These are phyloP conservation scores for Drosophila limbata DNA, from an alignment of 2,888 invertebrate species.

Conservation along the genomic window DNA sequence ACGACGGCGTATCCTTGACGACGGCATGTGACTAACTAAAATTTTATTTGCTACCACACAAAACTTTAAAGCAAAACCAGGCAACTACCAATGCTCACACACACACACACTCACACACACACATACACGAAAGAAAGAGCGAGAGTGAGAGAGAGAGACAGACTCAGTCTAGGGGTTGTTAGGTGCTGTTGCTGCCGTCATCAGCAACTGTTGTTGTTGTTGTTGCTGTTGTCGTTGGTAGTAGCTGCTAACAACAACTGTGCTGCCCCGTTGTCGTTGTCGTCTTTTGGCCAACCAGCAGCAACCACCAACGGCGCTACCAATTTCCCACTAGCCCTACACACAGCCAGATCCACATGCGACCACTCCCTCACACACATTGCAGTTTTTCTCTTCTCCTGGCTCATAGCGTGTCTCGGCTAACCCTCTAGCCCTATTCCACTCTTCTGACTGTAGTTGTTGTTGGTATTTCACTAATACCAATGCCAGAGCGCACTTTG, in stretches of 20 bases:
- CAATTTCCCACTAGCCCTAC: slow-evolving; percentile 67
- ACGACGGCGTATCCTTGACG: slow-evolving; percentile 85
- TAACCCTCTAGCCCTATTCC: slow-evolving; percentile 23
- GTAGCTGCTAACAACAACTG: slow-evolving; percentile 42
- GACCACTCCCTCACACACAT: slow-evolving; percentile 70
- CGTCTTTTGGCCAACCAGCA: slow-evolving; percentile 72
- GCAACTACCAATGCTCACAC: slow-evolving; percentile 47
- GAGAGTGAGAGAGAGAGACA: slow-evolving; percentile 25
- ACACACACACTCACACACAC: slow-evolving; percentile 23
- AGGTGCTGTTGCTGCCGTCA: slow-evolving; percentile 54
- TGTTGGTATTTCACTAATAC: slow-evolving; percentile 36
- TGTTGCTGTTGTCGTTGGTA: slow-evolving; percentile 18
- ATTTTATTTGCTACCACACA: slow-evolving; percentile 84
- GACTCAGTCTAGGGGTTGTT: slow-evolving; percentile 49
- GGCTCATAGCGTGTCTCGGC: slow-evolving; percentile 55
- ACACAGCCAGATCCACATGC: slow-evolving; percentile 46
- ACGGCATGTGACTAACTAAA: slow-evolving; percentile 85
- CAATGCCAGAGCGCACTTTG: slow-evolving; percentile 65
- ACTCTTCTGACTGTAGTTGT: slow-evolving; percentile 16
- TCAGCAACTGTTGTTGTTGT: slow-evolving; percentile 27
- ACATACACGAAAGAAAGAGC: slow-evolving; percentile 15
- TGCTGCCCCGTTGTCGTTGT: slow-evolving; percentile 34
- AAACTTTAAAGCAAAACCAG: slow-evolving; percentile 77
- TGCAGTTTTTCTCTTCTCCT: slow-evolving; percentile 50
- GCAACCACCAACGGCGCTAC: slow-evolving; percentile 70